Evolutionary conservation across 92 coral and sea anemone species (phyloP), one percentile per base, ranked within the genome.

Genomic region (Umimayanthus chanpuru): DNA sequence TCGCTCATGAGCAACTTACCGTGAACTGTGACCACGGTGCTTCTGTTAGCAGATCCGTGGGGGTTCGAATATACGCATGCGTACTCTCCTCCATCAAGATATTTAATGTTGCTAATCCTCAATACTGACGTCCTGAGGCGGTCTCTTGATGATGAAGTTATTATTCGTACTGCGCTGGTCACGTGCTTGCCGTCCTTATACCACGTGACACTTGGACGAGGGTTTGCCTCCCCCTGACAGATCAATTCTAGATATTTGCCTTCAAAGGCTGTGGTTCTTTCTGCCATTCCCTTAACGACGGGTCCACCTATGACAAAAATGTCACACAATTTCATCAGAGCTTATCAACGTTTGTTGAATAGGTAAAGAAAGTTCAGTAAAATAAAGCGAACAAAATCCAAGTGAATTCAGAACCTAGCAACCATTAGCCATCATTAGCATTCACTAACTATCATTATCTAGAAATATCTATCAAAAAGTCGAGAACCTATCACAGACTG

Each of bases 191-290:
- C 50, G 12, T 74, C 44, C 79, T 32, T 74, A 50, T 74, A 74
- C 79, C 79, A 74, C 50, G 49, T 74, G 79, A 74, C 79, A 74
- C 1, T 74, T 39, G 79, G 79, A 15, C 10, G 79, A n/a, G 79
- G 79, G 44, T 16, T 18, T 38, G 79, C 79, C 3, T 74, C n/a
- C 1, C 79, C 79, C 25, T 16, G 49, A 21, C 79, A 74, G 79
- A 50, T 39, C 28, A 74, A 18, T 18, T 39, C 9, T 18, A 74
- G 79, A 12, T 39, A 2, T 39, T 39, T 32, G 15, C 79, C 79
- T 74, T 74, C 50, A 5, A 16, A 18, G 10, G 12, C 79, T 1
- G 7, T 39, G 0, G 50, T 74, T 4, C 44, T 43, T 36, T 74
- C 44, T 4, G 11, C 28, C 50, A 74, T 39, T 6, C 79, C 79